Base-by-base conservation (phyloP, 92 coral and sea anemone genomes). In the Phenganax stokvisi region DNA sequence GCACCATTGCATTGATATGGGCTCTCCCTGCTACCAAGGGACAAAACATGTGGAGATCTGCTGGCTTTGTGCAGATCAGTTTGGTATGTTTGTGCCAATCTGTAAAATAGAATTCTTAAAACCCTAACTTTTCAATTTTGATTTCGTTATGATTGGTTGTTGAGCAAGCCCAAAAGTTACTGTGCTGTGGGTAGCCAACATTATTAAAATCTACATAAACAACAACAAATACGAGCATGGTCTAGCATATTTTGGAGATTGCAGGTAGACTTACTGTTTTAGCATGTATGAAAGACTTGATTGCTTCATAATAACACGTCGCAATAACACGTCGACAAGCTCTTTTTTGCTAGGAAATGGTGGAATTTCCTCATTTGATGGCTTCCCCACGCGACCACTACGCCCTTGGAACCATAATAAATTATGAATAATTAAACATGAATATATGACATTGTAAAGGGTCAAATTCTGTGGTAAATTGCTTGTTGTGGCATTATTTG, bases 231-330 rank as follows among this genome's bases (percentile, higher is more conserved):
- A 65, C 25, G 11, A 17, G 11, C 47, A 37, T 37, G 47, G 47
- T 37, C 47, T 37, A 4, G 4, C 47, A 37, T 37, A 37, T 37
- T 37, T 37, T 37, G 47, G 47, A 37, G 68, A 62, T 8, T 62
- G 27, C 29, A 62, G 25, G 13, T 20, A 62, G 0, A 72, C 77
- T 72, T 47, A 25, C 20, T 31, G 52, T 51, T 72, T 72, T 47
- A 31, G 68, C 77, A 72, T 72, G 57, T 57, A 72, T 25, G 51
- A 72, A 72, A 72, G 77, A 72, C 52, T 47, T 37, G 25, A 72
- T 72, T 72, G 77, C 77, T 55, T 11, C 71, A 17, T 65, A n/a
- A n/a, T n/a, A n/a, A n/a, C n/a, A n/a, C n/a, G n/a, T n/a, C n/a
- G n/a, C n/a, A n/a, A n/a, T n/a, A n/a, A n/a, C n/a, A n/a, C n/a